phyloP scores from a whole-genome alignment of 2,888 invertebrate species.

The Rhagophthalmus giganteus region DNA sequence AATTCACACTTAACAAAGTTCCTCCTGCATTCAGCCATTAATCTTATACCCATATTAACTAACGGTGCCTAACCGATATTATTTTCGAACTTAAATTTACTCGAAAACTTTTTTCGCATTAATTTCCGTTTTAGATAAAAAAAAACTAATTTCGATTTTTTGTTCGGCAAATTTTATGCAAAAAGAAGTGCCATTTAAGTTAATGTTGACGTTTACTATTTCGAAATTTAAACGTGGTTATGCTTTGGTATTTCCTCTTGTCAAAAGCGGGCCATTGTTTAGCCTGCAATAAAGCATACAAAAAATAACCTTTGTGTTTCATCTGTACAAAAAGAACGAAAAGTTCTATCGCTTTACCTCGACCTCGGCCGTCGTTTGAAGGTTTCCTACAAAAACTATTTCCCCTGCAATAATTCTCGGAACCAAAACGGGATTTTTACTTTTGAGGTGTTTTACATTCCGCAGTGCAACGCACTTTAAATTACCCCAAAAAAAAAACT shows the following conservation, averaged over 20 bases:
- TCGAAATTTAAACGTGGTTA: constrained; percentile 12
- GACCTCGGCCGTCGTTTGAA: constrained; percentile 35
- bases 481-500: constrained; percentile 44
- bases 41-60: constrained; percentile 28
- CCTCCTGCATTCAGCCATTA: constrained; percentile 18
- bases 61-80: constrained; percentile 37
- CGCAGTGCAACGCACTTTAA: constrained; percentile 49
- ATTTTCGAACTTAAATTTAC: constrained; percentile 37
- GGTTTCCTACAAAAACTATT: constrained; percentile 41
- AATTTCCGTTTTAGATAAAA: constrained; percentile 18
- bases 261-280: constrained; percentile 35
- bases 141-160: constrained; percentile 15
- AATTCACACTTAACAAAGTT: constrained; percentile 20
- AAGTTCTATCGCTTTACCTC: constrained; percentile 29
- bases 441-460: constrained; percentile 46
- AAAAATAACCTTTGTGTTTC: constrained; percentile 33
- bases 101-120: constrained; percentile 30
- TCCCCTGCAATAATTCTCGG: constrained; percentile 49
- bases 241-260: constrained; percentile 30
- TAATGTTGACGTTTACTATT: constrained; percentile 11
- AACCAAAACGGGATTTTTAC: constrained; percentile 44
- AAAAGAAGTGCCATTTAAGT: constrained; percentile 12
- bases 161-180: constrained; percentile 8
- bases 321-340: constrained; percentile 28
- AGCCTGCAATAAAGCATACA: constrained; percentile 35